These are phyloP conservation scores for Idris sp. DNA, from an alignment of 1,140 invertebrate genomes.

Conservation along the genomic window DNA sequence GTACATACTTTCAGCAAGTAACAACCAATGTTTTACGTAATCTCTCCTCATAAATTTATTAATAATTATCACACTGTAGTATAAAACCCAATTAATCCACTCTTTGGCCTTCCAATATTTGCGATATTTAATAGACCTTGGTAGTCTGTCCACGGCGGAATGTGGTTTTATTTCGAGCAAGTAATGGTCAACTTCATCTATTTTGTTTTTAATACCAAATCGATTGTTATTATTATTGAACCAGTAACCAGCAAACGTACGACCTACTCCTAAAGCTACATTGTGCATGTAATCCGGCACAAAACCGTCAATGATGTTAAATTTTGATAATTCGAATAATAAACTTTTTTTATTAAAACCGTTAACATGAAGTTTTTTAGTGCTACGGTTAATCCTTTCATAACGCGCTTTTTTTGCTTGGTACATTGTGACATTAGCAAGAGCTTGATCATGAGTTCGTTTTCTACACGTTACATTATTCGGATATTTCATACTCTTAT, in stretches of 20 bases:
- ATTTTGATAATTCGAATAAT: too few species aligned
- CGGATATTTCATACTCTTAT: background rate
- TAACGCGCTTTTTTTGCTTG: background rate
- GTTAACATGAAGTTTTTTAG: too few species aligned
- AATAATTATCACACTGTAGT: background rate
- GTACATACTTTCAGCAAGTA: conserved; percentile 19
- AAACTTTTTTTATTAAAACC: too few species aligned
- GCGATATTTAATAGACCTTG: background rate
- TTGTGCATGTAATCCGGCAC: too few species aligned
- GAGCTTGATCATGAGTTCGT: background rate
- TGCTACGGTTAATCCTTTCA: too few species aligned
- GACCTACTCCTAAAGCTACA: too few species aligned
- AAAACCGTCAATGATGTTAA: too few species aligned
- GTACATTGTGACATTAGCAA: background rate
- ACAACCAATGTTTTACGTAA: background rate
- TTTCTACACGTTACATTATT: background rate
- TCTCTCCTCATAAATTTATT: background rate
- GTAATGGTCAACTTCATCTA: background rate
- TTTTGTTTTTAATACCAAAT: too few species aligned
- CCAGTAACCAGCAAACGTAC: too few species aligned
- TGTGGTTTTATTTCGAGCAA: background rate
- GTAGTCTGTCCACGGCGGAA: background rate
- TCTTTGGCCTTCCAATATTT: background rate
- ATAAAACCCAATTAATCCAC: background rate
- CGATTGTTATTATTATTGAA: background rate